Conservation (phyloP, 2,888 invertebrate genomes). For the Cremastinae sp. region DNA sequence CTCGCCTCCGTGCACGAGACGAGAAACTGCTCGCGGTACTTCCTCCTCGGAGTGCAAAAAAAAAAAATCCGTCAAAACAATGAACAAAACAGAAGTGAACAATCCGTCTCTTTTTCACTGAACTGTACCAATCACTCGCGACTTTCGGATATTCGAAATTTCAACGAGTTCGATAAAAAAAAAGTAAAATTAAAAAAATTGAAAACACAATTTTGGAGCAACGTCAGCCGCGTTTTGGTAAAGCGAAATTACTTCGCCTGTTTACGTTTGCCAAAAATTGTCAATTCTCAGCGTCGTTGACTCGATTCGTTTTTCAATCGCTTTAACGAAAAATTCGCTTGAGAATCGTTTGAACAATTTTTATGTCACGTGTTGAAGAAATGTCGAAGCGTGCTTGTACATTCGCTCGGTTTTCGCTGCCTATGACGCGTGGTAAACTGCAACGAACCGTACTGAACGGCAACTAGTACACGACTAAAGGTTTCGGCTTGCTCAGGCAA, state of each 20-base stretch:
- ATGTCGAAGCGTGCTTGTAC: not conserved
- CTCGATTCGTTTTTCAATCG: not conserved
- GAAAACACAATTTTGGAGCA: too few relatives aligned
- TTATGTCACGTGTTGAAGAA: not conserved
- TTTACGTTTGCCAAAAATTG: too few relatives aligned
- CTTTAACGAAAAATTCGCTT: too few relatives aligned
- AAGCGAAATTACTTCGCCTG: too few relatives aligned
- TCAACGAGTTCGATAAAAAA: not conserved
- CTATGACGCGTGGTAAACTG: constrained; percentile 63
- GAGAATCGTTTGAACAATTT: not conserved
- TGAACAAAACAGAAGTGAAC: not conserved
- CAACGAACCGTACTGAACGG: constrained; percentile 48
- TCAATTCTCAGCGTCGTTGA: too few relatives aligned
- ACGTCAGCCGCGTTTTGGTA: too few relatives aligned
- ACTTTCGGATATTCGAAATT: not conserved
- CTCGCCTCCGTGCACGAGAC: not conserved
- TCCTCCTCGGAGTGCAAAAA: not conserved
- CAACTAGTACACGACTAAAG: constrained; percentile 36
- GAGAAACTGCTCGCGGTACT: not conserved
- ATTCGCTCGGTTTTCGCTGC: constrained; percentile 43
- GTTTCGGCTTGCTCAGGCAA: constrained; percentile 14
- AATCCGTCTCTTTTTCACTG: not conserved
- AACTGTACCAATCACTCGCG: constrained; percentile 33
- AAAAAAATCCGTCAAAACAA: not conserved
- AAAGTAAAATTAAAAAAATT: too few relatives aligned